phyloP scores from a whole-genome alignment of 2,888 invertebrate genomes.

The Pyrrhia umbra region DNA sequence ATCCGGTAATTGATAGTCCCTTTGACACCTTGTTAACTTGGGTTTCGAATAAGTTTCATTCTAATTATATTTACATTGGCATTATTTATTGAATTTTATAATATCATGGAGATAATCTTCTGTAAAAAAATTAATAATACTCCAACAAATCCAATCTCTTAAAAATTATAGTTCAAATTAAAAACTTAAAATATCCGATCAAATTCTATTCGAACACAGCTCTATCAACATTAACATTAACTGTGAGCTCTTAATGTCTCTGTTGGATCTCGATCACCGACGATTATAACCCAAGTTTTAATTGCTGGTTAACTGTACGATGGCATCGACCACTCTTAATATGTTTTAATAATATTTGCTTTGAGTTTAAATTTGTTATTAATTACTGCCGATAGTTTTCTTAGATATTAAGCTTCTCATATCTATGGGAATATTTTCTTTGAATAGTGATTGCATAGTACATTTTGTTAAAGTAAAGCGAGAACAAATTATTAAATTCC shows the following conservation, averaged over 20 bases:
- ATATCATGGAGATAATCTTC: no score
- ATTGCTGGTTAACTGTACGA: conserved; percentile 67
- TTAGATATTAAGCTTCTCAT: conserved; percentile 30
- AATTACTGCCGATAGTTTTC: conserved; percentile 43
- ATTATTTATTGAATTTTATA: no score
- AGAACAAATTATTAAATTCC: no score
- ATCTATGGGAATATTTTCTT: conserved; percentile 28
- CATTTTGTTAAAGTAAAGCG: background rate
- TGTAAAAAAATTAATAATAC: background rate
- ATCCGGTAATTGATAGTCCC: conserved; percentile 31
- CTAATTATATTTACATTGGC: conserved; percentile 21
- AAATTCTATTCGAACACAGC: conserved; percentile 44
- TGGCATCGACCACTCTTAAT: conserved; percentile 62
- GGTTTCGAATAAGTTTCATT: conserved; percentile 27
- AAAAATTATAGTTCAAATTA: conserved; percentile 10
- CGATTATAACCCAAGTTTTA: conserved; percentile 72
- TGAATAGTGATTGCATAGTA: background rate
- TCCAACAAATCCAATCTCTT: conserved; percentile 10
- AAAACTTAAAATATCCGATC: conserved; percentile 19
- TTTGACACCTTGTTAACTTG: conserved; percentile 27
- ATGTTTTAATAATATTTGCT: conserved; percentile 69
- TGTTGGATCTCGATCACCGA: conserved; percentile 73
- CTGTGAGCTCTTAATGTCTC: conserved; percentile 73
- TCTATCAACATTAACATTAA: conserved; percentile 58
- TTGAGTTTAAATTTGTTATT: conserved; percentile 61